phyloP scores from a whole-genome alignment of 2,888 invertebrate genomes.

The Polydrusus pterygomalis region DNA sequence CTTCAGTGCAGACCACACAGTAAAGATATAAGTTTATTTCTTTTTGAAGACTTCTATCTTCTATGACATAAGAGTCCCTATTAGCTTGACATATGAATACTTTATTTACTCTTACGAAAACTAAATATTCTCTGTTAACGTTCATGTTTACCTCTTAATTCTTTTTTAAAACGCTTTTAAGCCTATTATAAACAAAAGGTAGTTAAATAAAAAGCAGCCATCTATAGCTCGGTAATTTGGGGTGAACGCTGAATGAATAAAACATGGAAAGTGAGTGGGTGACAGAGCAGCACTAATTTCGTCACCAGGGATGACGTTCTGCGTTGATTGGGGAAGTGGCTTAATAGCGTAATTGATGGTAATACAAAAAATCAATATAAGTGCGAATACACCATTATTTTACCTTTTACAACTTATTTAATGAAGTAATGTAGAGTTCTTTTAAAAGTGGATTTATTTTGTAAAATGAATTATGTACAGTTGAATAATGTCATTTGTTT shows the following conservation, averaged over 20 bases:
- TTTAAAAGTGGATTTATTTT: too few relatives aligned
- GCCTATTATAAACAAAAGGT: conserved; percentile 7
- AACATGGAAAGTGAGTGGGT: conserved; percentile 57
- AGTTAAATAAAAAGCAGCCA: conserved; percentile 22
- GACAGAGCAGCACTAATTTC: conserved; percentile 60
- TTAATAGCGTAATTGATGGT: conserved; percentile 17
- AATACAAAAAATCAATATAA: conserved; percentile 25
- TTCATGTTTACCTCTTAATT: background rate
- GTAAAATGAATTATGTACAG: too few relatives aligned
- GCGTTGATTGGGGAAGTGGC: conserved; percentile 26
- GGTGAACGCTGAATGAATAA: conserved; percentile 56
- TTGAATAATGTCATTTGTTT: too few relatives aligned
- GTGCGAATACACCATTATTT: background rate
- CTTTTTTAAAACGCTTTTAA: background rate
- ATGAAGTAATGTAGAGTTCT: too few relatives aligned
- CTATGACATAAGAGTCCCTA: too few relatives aligned
- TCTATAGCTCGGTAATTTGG: conserved; percentile 29
- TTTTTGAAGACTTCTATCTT: too few relatives aligned
- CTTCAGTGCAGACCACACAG: too few relatives aligned
- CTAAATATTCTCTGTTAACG: too few relatives aligned
- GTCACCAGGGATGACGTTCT: conserved; percentile 50
- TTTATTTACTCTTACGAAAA: too few relatives aligned
- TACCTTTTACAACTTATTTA: too few relatives aligned
- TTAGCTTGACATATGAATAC: too few relatives aligned
- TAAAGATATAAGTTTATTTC: too few relatives aligned